Base-by-base conservation (phyloP, 2,797 vertebrate genomes). In the Falco cherrug region DNA sequence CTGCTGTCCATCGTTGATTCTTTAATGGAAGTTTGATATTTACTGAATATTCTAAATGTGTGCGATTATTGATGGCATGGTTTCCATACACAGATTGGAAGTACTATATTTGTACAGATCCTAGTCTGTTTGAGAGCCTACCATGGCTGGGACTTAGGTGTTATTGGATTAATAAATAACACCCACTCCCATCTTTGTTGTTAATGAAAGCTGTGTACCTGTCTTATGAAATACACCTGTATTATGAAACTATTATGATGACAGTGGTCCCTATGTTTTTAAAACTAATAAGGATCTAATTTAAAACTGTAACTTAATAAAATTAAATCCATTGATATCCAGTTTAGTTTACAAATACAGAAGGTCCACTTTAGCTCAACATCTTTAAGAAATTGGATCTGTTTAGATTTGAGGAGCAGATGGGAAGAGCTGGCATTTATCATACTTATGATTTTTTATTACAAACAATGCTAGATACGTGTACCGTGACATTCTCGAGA, bases 61-160 rank as follows among this genome's bases (percentile, higher is more conserved):
- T 95, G 81, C 90, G 93, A 90, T 87, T 92, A 93, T 64, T 95
- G 80, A 94, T 96, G 94, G 86, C 90, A 89, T 79, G 75, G n/a
- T 95, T 95, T 94, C 68, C 68, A 50, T 59, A 96, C 71, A 94
- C 94, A 95, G 90, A 95, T 94, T 96, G 91, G 91, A 89, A 77
- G 59, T 47, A 84, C 67, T 90, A 47, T 87, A 73, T 94, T 92
- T 92, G 80, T 89, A 61, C 83, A 89, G 56, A 93, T 80, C 41
- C 26, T 94, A 39, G 81, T 57, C 56, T 95, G 59, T 84, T 94
- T 78, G 28, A 90, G 74, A 95, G 84, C n/a, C 26, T 87, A 87
- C 11, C 35, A 90, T 53, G 63, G 54, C 56, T 95, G 48, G 51
- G 74, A 86, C 57, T 79, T 47, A 94, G 80, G 39, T 92, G 41